Conservation (phyloP, 2,888 invertebrate genomes). For the Tachina lurida region DNA sequence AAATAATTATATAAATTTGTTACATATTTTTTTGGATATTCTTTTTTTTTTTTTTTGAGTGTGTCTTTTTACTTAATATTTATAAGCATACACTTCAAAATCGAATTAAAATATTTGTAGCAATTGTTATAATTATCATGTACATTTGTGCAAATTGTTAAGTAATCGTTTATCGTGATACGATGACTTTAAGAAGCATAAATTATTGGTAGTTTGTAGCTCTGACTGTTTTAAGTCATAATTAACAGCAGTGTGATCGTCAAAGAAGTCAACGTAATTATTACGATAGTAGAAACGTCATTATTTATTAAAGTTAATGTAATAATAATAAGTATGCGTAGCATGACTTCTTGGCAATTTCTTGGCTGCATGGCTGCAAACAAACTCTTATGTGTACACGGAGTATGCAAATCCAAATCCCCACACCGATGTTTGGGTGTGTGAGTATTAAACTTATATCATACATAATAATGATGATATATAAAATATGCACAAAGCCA, state of each 20-base stretch:
- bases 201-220: slow-evolving; percentile 32
- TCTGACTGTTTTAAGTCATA: slow-evolving; percentile 26
- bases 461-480: slow-evolving; percentile 33
- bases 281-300: slow-evolving; percentile 30
- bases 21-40: slow-evolving; percentile 1
- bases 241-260: slow-evolving; percentile 27
- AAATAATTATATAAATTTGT: slow-evolving; percentile 35
- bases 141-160: slow-evolving; percentile 70
- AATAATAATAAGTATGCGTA: slow-evolving; percentile 67
- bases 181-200: slow-evolving; percentile 61
- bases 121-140: slow-evolving; percentile 69
- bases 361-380: slow-evolving; percentile 28
- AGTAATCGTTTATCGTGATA: slow-evolving; percentile 63
- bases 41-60: background rate
- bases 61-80: background rate
- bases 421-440: background rate
- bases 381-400: slow-evolving; percentile 35
- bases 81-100: slow-evolving; percentile 16
- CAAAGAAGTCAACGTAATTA: slow-evolving; percentile 33
- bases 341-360: slow-evolving; percentile 65
- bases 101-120: slow-evolving; percentile 57
- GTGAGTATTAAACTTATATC: slow-evolving; percentile 9
- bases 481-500: slow-evolving; percentile 47
- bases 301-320: slow-evolving; percentile 33
- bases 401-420: slow-evolving; percentile 28